phyloP scores from a whole-genome alignment of 2,113 vertebrate species.

The Cathartes aura region DNA sequence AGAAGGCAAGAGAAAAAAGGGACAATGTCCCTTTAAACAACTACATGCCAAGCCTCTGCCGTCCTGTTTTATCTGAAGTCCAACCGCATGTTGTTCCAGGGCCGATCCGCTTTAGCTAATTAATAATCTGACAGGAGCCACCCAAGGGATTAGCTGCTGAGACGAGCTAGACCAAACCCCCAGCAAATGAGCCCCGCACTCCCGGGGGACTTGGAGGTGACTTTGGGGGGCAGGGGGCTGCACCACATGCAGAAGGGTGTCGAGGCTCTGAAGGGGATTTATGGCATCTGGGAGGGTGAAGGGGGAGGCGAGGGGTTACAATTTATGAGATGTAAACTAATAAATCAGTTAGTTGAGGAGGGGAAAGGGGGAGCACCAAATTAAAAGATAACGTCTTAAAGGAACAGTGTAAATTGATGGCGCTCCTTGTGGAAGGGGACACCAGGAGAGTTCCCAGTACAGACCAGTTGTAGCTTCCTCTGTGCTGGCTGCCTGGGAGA shows the following conservation, averaged over 20 bases:
- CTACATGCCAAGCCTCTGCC: slow-evolving; percentile 41
- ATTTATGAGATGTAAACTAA: slow-evolving; percentile 65
- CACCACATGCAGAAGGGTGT: slow-evolving; percentile 35
- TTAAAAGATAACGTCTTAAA: slow-evolving; percentile 49
- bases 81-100: slow-evolving; percentile 80
- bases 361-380: slow-evolving; percentile 37
- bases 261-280: slow-evolving; percentile 52
- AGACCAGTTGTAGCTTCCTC: not conserved
- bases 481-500: not conserved
- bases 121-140: slow-evolving; percentile 88
- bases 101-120: slow-evolving; percentile 87
- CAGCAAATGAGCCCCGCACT: slow-evolving; percentile 77
- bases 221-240: slow-evolving; percentile 67
- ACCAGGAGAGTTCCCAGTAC: not conserved
- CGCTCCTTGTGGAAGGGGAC: not conserved
- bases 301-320: slow-evolving; percentile 23
- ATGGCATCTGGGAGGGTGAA: slow-evolving; percentile 21
- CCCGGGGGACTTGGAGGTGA: slow-evolving; percentile 78
- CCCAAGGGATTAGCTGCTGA: slow-evolving; percentile 82
- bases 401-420: slow-evolving; percentile 34
- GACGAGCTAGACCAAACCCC: slow-evolving; percentile 80
- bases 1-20: slow-evolving; percentile 8
- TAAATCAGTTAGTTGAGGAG: slow-evolving; percentile 50
- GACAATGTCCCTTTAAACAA: slow-evolving; percentile 75
- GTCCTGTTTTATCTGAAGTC: slow-evolving; percentile 82